These are phyloP conservation scores for Dermatemys mawii DNA, from an alignment of 2,113 vertebrate genomes.

Conservation along the genomic window DNA sequence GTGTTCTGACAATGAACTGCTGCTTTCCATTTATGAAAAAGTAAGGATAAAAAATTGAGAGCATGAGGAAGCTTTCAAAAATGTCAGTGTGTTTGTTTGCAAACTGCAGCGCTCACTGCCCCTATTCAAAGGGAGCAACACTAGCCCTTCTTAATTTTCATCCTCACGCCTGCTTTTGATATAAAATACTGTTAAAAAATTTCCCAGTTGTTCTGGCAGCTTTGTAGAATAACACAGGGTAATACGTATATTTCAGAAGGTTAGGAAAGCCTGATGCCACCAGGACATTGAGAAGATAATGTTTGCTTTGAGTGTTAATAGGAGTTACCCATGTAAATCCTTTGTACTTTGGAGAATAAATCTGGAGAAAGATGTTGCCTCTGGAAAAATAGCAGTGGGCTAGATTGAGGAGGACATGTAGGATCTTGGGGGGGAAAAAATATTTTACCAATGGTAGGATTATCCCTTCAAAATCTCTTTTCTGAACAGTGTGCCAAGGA, in stretches of 20 bases:
- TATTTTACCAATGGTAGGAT: conserved; percentile 30
- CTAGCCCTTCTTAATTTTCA: not conserved
- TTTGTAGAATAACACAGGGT: accelerated
- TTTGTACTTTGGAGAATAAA: accelerated
- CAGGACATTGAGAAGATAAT: not conserved
- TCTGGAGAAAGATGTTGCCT: not conserved
- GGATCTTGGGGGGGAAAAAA: not conserved
- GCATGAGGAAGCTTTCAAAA: not conserved
- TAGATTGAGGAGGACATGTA: accelerated
- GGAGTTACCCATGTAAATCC: not conserved
- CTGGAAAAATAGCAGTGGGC: not conserved
- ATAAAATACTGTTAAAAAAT: not conserved
- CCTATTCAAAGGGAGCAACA: not conserved
- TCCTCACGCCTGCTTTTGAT: not conserved
- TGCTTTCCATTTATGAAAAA: not conserved
- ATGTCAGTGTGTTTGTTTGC: accelerated
- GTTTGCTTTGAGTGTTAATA: not conserved
- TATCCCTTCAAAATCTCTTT: conserved; percentile 49
- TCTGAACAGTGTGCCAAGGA: not conserved
- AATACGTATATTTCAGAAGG: not conserved
- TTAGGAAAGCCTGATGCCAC: not conserved
- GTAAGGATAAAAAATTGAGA: not conserved
- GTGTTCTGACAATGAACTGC: not conserved
- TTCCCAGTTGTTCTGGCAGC: not conserved
- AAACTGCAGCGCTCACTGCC: not conserved